Percentiles rank a stretch among this genome's conserved stretches.
These are phyloP conservation scores for Ischnura elegans DNA, from an alignment of 2,888 invertebrate genomes.

Conservation along the genomic window DNA sequence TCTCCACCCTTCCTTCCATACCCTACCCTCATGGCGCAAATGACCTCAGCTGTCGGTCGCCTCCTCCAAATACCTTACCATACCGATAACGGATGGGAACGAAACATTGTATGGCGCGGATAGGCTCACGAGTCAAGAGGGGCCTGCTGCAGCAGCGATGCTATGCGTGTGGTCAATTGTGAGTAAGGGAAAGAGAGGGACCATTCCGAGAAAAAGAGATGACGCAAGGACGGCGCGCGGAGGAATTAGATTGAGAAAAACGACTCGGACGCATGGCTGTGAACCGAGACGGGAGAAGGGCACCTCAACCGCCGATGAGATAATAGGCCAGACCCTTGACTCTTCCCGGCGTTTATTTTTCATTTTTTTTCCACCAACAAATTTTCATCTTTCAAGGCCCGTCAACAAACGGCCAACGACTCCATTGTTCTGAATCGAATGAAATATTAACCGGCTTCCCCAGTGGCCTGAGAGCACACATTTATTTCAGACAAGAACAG, in stretches of 20 bases:
- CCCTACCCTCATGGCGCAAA: too few species aligned
- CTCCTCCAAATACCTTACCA: too few species aligned
- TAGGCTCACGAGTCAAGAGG: neutral
- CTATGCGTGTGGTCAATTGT: constrained; percentile 29
- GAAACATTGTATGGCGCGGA: neutral
- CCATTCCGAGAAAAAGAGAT: constrained; percentile 42
- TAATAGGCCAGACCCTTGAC: neutral
- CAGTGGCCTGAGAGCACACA: neutral
- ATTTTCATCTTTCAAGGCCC: neutral
- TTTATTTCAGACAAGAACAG: too few species aligned
- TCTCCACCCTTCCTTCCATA: too few species aligned
- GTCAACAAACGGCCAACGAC: constrained; percentile 9
- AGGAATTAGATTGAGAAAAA: constrained; percentile 63
- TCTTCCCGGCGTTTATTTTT: neutral
- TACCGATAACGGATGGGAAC: too few species aligned
- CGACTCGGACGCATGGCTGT: constrained; percentile 40
- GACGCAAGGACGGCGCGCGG: constrained; percentile 46
- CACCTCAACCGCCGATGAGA: constrained; percentile 25
- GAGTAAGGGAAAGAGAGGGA: neutral
- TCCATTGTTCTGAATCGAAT: constrained; percentile 30
- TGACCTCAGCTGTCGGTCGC: too few species aligned
- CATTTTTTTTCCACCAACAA: neutral
- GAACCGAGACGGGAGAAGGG: neutral
- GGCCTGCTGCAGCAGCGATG: neutral
- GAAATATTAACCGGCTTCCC: neutral